Percentiles rank a stretch among this genome's conserved stretches.
phyloP scores from a whole-genome alignment of 1,140 invertebrate genomes.

The Zaprionus vittiger region DNA sequence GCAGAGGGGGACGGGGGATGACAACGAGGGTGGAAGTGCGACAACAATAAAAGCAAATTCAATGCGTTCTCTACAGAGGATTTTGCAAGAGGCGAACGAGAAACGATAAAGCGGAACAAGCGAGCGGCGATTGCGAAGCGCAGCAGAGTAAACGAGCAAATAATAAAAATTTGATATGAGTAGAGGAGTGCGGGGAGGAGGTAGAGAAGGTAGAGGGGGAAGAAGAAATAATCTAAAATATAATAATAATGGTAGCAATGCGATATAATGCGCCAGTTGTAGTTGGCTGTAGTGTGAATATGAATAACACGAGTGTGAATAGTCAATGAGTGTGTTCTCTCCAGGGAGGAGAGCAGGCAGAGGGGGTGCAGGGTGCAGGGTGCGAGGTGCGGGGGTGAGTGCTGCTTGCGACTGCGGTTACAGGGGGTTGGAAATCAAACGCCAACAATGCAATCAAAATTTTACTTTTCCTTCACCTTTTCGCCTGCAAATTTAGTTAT shows the following conservation, averaged over 20 bases:
- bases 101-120: slow-evolving; percentile 55
- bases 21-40: slow-evolving; percentile 36
- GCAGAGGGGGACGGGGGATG: not conserved
- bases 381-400: slow-evolving; percentile 16
- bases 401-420: slow-evolving; percentile 35
- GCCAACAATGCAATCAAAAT: slow-evolving; percentile 81
- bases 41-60: slow-evolving; percentile 81
- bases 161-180: slow-evolving; percentile 72
- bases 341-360: not conserved
- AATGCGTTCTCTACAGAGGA: slow-evolving; percentile 76
- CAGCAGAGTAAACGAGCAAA: slow-evolving; percentile 74
- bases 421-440: slow-evolving; percentile 65
- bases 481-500: slow-evolving; percentile 77
- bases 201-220: slow-evolving; percentile 4
- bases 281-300: slow-evolving; percentile 15
- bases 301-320: slow-evolving; percentile 78
- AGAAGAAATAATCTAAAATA: slow-evolving; percentile 54
- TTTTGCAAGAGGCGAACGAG: slow-evolving; percentile 65
- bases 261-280: slow-evolving; percentile 36
- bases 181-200: not conserved
- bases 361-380: too few species aligned
- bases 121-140: slow-evolving; percentile 22
- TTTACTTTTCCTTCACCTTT: slow-evolving; percentile 52
- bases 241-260: slow-evolving; percentile 34
- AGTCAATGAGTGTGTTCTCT: slow-evolving; percentile 68